Evolutionary conservation across 2,797 vertebrate species (phyloP).

Genomic region (Sparidentex hasta): DNA sequence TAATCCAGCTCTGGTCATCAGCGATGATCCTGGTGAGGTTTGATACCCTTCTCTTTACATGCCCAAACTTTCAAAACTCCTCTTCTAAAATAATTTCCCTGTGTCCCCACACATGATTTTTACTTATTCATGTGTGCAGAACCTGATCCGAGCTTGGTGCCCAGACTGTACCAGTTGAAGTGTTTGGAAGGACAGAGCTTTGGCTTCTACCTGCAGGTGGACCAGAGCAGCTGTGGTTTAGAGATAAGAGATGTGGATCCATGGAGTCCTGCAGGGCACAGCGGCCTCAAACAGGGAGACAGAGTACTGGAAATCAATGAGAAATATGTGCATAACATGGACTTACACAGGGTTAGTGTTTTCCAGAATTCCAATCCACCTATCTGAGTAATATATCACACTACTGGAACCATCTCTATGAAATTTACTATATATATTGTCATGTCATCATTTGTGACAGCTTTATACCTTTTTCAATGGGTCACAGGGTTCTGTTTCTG

Average conservation of each 20-base stretch:
- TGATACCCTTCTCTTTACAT: not conserved
- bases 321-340: slow-evolving; percentile 84
- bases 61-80: not conserved
- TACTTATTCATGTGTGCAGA: slow-evolving; percentile 58
- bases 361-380: not conserved
- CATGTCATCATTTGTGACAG: too few species aligned
- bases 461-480: too few species aligned
- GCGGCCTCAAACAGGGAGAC: slow-evolving; percentile 90
- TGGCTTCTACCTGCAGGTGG: slow-evolving; percentile 87
- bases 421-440: not conserved
- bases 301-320: slow-evolving; percentile 93
- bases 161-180: slow-evolving; percentile 88
- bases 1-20: slow-evolving; percentile 91
- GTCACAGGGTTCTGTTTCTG: too few species aligned
- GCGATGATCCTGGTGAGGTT: slow-evolving; percentile 84
- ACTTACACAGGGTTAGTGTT: slow-evolving; percentile 85
- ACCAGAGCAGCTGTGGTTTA: slow-evolving; percentile 73
- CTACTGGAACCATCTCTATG: not conserved
- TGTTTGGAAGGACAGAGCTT: slow-evolving; percentile 84
- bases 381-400: not conserved
- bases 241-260: slow-evolving; percentile 84
- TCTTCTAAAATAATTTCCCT: not conserved
- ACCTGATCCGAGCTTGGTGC: slow-evolving; percentile 57
- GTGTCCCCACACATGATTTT: not conserved
- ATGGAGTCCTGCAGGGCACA: slow-evolving; percentile 88